These are phyloP conservation scores for Entelurus aequoreus DNA, from an alignment of 2,113 vertebrate genomes.

Conservation along the genomic window DNA sequence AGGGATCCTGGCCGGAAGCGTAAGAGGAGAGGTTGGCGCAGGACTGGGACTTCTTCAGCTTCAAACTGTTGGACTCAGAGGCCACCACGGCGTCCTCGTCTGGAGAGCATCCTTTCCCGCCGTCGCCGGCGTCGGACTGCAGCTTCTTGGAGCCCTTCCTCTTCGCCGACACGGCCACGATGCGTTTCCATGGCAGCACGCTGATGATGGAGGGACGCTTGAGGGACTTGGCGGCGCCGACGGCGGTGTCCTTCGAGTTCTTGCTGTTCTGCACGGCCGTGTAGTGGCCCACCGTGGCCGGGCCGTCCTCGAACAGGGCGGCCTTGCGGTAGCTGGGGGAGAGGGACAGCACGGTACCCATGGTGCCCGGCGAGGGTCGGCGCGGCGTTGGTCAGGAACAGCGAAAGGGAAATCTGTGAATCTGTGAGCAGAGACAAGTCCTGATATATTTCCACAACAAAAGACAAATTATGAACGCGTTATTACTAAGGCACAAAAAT, in stretches of 20 bases:
- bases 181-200: conserved; percentile 87
- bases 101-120: conserved; percentile 77
- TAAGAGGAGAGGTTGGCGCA: conserved; percentile 84
- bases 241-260: conserved; percentile 77
- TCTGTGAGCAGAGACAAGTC: conserved; percentile 17
- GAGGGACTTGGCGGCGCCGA: conserved; percentile 68
- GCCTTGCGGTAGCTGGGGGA: conserved; percentile 90
- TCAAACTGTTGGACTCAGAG: conserved; percentile 75
- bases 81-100: conserved; percentile 36
- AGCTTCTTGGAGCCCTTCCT: conserved; percentile 88
- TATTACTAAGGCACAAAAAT: background rate
- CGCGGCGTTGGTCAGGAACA: background rate
- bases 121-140: conserved; percentile 62
- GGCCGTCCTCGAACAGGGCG: conserved; percentile 83
- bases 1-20: conserved; percentile 70
- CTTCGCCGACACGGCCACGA: conserved; percentile 85
- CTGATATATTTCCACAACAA: background rate
- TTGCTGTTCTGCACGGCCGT: conserved; percentile 88
- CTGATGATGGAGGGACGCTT: conserved; percentile 86
- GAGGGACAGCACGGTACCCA: conserved; percentile 88
- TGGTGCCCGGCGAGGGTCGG: conserved; percentile 53
- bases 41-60: conserved; percentile 88
- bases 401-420: conserved; percentile 4
- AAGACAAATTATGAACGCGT: background rate
- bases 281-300: conserved; percentile 82